These are phyloP conservation scores for Pithys albifrons DNA, from an alignment of 2,113 vertebrate species.

Conservation along the genomic window DNA sequence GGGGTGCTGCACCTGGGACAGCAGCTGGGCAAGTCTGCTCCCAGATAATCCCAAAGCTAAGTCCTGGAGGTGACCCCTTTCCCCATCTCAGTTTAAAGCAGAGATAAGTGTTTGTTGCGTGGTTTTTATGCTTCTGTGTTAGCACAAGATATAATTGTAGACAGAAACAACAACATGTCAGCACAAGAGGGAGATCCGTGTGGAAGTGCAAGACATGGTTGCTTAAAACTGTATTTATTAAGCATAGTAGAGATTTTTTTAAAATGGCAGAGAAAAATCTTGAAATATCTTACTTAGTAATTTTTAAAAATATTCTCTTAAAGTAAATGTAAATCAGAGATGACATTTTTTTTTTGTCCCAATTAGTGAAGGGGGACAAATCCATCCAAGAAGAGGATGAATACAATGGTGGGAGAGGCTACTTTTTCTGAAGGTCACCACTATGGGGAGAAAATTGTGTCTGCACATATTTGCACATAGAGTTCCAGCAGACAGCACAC, in stretches of 20 bases:
- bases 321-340: neutral
- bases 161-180: neutral
- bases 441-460: neutral
- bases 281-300: neutral
- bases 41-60: neutral
- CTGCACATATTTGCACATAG: neutral
- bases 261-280: neutral
- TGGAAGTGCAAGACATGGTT: neutral
- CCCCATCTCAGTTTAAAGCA: neutral
- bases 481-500: neutral
- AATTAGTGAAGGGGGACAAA: accelerated
- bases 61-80: neutral
- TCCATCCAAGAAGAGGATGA: neutral
- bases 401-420: neutral
- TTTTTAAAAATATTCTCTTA: neutral
- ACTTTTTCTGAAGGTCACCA: neutral
- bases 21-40: neutral
- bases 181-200: neutral
- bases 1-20: neutral
- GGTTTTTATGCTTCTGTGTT: neutral
- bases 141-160: neutral
- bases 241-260: neutral
- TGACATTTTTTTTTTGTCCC: neutral
- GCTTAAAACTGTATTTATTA: neutral
- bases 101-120: neutral